These are phyloP conservation scores for Leuctra nigra DNA, from an alignment of 2,888 invertebrate species.

Conservation along the genomic window DNA sequence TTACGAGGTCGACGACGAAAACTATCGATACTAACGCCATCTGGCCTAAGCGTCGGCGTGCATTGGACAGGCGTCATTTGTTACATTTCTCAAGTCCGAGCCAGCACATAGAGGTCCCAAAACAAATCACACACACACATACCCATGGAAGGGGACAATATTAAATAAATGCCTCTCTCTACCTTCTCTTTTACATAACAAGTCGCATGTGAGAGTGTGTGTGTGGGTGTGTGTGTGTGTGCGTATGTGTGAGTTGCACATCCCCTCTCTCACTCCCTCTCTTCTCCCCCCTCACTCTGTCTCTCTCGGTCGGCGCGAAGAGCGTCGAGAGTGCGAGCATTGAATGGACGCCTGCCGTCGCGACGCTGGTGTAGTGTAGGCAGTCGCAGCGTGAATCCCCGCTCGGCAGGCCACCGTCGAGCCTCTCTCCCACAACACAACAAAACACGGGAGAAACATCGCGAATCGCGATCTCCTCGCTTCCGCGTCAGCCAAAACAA, in stretches of 20 bases:
- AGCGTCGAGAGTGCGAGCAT: not conserved
- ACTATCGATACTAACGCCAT: slow-evolving; percentile 30
- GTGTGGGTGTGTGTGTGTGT: too few relatives aligned
- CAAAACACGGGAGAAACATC: too few relatives aligned
- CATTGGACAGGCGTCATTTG: slow-evolving; percentile 31
- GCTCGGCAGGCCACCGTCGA: not conserved
- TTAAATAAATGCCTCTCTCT: slow-evolving; percentile 27
- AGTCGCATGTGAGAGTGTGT: too few relatives aligned
- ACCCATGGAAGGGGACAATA: slow-evolving; percentile 28
- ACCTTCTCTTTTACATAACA: slow-evolving; percentile 29
- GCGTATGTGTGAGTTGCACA: too few relatives aligned
- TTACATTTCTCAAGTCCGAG: slow-evolving; percentile 32
- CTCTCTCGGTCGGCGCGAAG: not conserved
- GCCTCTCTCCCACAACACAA: not conserved
- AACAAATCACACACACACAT: slow-evolving; percentile 31
- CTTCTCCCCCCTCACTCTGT: too few relatives aligned
- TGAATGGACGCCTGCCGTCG: not conserved
- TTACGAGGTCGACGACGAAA: slow-evolving; percentile 32
- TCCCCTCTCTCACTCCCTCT: too few relatives aligned
- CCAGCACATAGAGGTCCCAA: slow-evolving; percentile 30
- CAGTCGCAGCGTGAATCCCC: not conserved
- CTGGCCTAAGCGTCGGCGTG: slow-evolving; percentile 27
- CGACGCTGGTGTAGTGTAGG: not conserved
- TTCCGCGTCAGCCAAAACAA: too few relatives aligned
- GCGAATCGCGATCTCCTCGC: too few relatives aligned